Evolutionary conservation across 2,888 invertebrate species (phyloP).

Genomic region (Anoplius nigerrimus): DNA sequence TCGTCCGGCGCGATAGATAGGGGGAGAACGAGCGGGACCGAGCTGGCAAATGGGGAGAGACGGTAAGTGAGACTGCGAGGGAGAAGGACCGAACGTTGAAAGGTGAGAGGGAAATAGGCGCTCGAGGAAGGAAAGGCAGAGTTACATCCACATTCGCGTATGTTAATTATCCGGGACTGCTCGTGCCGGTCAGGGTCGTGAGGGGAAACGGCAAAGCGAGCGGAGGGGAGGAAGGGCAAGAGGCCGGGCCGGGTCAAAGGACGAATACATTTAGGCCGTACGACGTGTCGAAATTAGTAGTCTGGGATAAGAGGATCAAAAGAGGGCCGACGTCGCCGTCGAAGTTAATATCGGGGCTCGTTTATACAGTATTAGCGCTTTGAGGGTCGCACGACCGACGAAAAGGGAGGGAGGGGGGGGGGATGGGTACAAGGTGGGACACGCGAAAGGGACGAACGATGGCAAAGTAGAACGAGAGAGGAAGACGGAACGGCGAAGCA

Average conservation of each 20-base stretch:
- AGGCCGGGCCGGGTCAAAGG: slow-evolving; percentile 34
- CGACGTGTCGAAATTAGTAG: slow-evolving; percentile 38
- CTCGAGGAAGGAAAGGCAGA: too few species aligned
- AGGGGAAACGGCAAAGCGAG: slow-evolving; percentile 24
- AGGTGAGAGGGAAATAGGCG: background rate
- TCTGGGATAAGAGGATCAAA: slow-evolving; percentile 46
- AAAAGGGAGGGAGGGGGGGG: background rate
- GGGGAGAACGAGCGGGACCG: slow-evolving; percentile 3
- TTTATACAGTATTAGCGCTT: slow-evolving; percentile 23
- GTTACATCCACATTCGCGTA: too few species aligned
- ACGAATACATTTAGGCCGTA: slow-evolving; percentile 39
- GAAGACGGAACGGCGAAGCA: too few species aligned
- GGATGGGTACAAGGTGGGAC: background rate
- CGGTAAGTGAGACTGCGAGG: slow-evolving; percentile 1
- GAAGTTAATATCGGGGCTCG: slow-evolving; percentile 38
- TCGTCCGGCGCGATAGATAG: background rate
- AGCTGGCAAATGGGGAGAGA: too few species aligned
- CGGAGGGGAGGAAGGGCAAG: slow-evolving; percentile 7
- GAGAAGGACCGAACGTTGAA: slow-evolving; percentile 21
- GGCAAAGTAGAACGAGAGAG: too few species aligned
- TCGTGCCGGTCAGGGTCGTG: slow-evolving; percentile 23
- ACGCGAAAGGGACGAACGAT: background rate
- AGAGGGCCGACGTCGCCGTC: slow-evolving; percentile 23
- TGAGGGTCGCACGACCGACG: background rate
- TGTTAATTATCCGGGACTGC: slow-evolving; percentile 6